A percentile compares a stretch with the other conserved stretches of the same genome.
phyloP scores from a whole-genome alignment of 64 coral and sea anemone species.

The Dendronephthya gigantea region DNA sequence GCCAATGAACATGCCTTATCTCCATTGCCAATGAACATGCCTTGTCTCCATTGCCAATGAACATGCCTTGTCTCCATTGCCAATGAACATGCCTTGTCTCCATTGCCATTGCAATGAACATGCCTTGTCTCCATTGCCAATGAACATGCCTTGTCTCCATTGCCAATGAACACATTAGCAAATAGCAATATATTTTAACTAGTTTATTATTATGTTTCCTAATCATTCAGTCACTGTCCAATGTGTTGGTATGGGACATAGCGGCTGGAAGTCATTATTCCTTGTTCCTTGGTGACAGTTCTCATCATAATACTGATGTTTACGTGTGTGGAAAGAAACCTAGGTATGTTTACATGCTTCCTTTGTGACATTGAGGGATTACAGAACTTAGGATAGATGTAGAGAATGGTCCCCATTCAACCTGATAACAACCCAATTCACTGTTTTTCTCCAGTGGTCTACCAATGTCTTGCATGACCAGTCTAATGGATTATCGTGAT shows the following conservation, averaged over 20 bases:
- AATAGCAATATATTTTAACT: background rate
- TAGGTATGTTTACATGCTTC: slow-evolving; percentile 30
- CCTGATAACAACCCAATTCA: no score
- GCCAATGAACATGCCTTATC: no score
- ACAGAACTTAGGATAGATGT: no score
- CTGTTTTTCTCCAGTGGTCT: background rate
- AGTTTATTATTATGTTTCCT: background rate
- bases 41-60: no score
- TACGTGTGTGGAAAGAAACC: slow-evolving; percentile 92
- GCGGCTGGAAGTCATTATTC: slow-evolving; percentile 96
- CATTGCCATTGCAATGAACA: no score
- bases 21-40: no score
- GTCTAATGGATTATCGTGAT: background rate
- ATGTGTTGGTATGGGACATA: slow-evolving; percentile 93
- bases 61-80: no score
- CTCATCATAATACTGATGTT: slow-evolving; percentile 64
- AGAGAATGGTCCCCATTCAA: no score
- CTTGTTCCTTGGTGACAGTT: slow-evolving; percentile 83
- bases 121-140: no score
- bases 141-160: no score
- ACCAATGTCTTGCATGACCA: slow-evolving; percentile 6
- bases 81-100: no score
- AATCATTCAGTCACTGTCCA: slow-evolving; percentile 62
- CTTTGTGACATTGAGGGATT: background rate
- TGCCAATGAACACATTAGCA: no score